phyloP scores from a whole-genome alignment of 2,888 invertebrate species.

The Limnephilus marmoratus region DNA sequence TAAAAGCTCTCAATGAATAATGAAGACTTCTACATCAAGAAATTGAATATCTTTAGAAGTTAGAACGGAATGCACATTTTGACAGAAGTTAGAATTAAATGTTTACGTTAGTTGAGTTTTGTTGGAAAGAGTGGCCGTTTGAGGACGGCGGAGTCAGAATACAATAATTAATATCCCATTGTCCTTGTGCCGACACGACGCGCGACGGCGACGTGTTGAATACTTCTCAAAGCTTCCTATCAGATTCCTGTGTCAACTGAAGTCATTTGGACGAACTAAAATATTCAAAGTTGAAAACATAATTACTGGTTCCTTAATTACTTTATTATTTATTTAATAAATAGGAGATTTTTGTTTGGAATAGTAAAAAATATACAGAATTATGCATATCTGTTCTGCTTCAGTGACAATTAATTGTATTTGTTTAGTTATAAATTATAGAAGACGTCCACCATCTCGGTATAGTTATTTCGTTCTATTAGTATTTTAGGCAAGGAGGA shows the following conservation, averaged over 20 bases:
- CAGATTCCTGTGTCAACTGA: not conserved
- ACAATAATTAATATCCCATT: not conserved
- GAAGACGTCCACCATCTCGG: too few species aligned
- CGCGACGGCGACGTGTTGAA: not conserved
- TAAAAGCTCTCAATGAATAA: not conserved
- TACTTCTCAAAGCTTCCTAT: not conserved
- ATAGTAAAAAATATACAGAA: too few species aligned
- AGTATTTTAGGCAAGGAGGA: too few species aligned
- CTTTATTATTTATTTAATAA: too few species aligned
- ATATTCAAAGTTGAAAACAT: not conserved
- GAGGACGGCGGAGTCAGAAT: not conserved
- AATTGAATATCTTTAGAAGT: not conserved
- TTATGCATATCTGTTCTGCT: too few species aligned
- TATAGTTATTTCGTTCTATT: too few species aligned
- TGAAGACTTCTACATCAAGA: not conserved
- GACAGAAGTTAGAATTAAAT: not conserved
- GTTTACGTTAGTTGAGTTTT: not conserved
- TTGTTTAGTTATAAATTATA: too few species aligned
- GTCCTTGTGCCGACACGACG: not conserved
- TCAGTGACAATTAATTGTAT: too few species aligned
- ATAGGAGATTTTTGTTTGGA: too few species aligned
- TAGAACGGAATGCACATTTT: constrained; percentile 14
- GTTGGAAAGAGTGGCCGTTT: not conserved
- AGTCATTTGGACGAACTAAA: not conserved
- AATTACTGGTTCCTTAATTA: too few species aligned